Evolutionary conservation across 2,888 invertebrate genomes (phyloP).

Genomic region (Mesorhabditis spiculigera): DNA sequence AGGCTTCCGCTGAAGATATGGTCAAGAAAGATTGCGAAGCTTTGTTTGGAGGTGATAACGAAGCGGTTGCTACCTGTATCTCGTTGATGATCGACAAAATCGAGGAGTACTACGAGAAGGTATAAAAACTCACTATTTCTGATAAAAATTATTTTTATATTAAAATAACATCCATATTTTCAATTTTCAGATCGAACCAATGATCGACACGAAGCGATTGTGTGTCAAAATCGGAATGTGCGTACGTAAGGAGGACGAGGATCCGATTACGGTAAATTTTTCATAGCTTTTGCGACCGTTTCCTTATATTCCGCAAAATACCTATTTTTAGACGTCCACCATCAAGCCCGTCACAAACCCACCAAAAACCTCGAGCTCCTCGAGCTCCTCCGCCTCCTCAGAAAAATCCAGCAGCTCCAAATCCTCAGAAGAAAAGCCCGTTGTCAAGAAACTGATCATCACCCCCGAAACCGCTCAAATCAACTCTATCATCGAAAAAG

Average conservation of each 20-base stretch:
- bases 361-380: too few species aligned
- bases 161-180: too few species aligned
- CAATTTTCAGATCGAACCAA: neutral
- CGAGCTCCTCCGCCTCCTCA: neutral
- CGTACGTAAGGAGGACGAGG: neutral
- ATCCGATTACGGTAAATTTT: neutral
- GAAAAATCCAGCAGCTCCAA: conserved; percentile 2
- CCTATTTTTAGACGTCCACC: too few species aligned
- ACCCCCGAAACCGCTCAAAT: neutral
- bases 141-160: too few species aligned
- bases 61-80: neutral
- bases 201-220: conserved; percentile 2
- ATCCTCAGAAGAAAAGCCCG: neutral
- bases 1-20: conserved; percentile 1
- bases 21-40: neutral
- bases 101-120: conserved; percentile 6
- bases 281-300: too few species aligned
- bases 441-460: neutral
- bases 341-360: too few species aligned
- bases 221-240: neutral
- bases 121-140: neutral
- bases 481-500: neutral
- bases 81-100: conserved; percentile 4
- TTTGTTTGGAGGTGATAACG: conserved; percentile 1
- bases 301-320: too few species aligned